Evolutionary conservation across 2,113 vertebrate genomes (phyloP).

Genomic region (Gymnobelideus leadbeateri): DNA sequence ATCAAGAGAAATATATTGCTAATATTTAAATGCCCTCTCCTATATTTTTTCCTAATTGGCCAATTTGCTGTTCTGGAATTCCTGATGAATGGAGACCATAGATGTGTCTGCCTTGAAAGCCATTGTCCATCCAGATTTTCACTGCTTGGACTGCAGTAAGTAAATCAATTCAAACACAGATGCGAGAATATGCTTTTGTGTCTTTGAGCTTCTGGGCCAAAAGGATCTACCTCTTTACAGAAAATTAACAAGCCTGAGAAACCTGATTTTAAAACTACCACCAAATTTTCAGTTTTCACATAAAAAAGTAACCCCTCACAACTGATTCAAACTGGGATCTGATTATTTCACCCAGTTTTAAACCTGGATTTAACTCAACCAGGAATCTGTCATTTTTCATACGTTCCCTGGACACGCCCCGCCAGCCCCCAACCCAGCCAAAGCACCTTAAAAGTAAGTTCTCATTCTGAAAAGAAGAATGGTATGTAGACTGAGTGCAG

Average conservation of each 20-base stretch:
- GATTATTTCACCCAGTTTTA: slow-evolving; percentile 57
- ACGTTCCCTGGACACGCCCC: slow-evolving; percentile 13
- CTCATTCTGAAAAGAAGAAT: slow-evolving; percentile 28
- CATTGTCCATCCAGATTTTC: background rate
- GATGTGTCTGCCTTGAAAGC: background rate
- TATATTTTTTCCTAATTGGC: background rate
- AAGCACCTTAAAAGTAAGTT: slow-evolving; percentile 22
- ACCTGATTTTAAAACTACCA: background rate
- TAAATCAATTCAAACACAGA: background rate
- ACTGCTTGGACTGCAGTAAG: background rate
- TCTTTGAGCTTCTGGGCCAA: slow-evolving; percentile 55
- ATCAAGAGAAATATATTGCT: background rate
- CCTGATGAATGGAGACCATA: background rate
- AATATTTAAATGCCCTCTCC: background rate
- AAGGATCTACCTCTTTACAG: slow-evolving; percentile 21
- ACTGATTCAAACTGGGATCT: slow-evolving; percentile 51
- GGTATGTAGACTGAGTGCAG: slow-evolving; percentile 2
- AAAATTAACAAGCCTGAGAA: background rate
- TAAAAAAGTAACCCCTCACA: slow-evolving; percentile 55
- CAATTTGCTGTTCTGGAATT: background rate
- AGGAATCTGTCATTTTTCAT: slow-evolving; percentile 9
- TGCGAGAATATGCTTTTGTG: background rate
- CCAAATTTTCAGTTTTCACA: background rate
- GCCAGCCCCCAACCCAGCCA: background rate
- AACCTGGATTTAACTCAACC: slow-evolving; percentile 27